phyloP scores from a whole-genome alignment of 2,888 invertebrate genomes.

The Athalia cordata region DNA sequence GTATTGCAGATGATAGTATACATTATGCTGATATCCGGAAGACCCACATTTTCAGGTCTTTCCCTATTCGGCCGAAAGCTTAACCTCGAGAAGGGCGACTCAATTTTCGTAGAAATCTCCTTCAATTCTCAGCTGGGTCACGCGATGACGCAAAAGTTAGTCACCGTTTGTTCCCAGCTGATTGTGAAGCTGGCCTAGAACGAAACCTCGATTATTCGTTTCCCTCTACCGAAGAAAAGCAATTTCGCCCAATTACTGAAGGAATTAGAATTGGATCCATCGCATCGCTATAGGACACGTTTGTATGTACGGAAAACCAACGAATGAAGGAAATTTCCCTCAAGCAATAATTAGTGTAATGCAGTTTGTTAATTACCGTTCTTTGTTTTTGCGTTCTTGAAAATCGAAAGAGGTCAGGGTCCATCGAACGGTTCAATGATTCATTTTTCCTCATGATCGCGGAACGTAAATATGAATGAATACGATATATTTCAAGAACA shows the following conservation, averaged over 20 bases:
- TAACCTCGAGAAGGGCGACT: not conserved
- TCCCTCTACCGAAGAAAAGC: conserved; percentile 28
- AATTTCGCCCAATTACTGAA: conserved; percentile 33
- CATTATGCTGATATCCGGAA: too few relatives aligned
- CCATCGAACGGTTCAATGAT: too few relatives aligned
- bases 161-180: conserved; percentile 30
- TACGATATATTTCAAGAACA: too few relatives aligned
- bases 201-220: not conserved
- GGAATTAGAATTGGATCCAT: conserved; percentile 41
- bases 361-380: too few relatives aligned
- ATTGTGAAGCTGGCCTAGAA: conserved; percentile 2
- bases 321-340: not conserved
- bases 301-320: not conserved
- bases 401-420: too few relatives aligned
- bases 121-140: too few relatives aligned
- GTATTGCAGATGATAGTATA: too few relatives aligned
- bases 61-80: not conserved
- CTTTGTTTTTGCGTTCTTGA: too few relatives aligned
- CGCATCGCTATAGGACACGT: not conserved
- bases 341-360: too few relatives aligned
- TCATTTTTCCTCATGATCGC: too few relatives aligned
- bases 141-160: conserved; percentile 11
- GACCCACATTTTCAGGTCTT: not conserved
- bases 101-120: conserved; percentile 1
- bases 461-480: too few relatives aligned